Evolutionary conservation across 2,113 vertebrate species (phyloP).

Genomic region (Chrysochloris asiatica): DNA sequence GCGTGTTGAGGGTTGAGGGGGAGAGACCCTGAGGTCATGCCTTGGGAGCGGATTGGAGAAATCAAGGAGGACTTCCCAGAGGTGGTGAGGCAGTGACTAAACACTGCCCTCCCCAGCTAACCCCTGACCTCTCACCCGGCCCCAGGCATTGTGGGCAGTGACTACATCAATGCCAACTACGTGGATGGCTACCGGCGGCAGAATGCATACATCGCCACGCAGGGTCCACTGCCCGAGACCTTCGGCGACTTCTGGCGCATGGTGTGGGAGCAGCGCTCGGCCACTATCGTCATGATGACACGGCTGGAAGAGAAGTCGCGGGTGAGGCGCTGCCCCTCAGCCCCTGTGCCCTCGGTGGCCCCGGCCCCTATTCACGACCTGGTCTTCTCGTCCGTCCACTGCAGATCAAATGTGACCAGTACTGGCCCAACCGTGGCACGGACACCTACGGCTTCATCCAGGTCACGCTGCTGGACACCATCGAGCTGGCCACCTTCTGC

Average conservation of each 20-base stretch:
- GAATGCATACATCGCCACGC: constrained; percentile 98
- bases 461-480: constrained; percentile 96
- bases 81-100: rapidly evolving
- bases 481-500: constrained; percentile 97
- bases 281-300: constrained; percentile 99
- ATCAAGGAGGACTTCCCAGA: not conserved
- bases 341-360: no score
- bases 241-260: constrained; percentile 99
- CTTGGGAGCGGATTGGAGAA: not conserved
- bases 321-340: constrained; percentile 81
- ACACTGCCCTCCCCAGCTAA: not conserved
- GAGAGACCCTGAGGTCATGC: rapidly evolving
- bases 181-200: constrained; percentile 98
- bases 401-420: constrained; percentile 99
- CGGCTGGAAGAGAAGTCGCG: constrained; percentile 97
- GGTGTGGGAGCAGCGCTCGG: constrained; percentile 99
- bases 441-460: constrained; percentile 99
- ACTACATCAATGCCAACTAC: constrained; percentile 99
- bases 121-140: not conserved
- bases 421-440: constrained; percentile 95
- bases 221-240: constrained; percentile 96
- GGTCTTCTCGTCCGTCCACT: not conserved
- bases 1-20: no score
- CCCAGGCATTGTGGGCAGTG: constrained; percentile 94
- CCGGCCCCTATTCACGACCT: no score